Evolutionary conservation across 2,888 invertebrate genomes (phyloP).

Genomic region (Lamellibrachia columna): DNA sequence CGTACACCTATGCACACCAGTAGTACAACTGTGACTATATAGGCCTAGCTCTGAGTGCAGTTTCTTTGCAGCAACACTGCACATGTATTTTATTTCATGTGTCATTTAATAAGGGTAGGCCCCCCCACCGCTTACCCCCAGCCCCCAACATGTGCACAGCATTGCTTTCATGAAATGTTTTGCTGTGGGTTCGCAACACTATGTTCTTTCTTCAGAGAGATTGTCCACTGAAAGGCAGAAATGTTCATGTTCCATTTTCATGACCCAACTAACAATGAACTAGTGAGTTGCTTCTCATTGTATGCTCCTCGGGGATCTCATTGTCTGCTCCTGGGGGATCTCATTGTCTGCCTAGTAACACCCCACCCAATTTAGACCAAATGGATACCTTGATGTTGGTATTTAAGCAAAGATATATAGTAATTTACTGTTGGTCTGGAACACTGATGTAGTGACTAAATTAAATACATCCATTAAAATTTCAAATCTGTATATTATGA

Average conservation of each 20-base stretch:
- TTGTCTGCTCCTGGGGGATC: not conserved
- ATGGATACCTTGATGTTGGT: not conserved
- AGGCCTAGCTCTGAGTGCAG: no score
- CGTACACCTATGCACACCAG: no score
- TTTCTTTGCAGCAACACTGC: not conserved
- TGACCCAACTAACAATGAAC: not conserved
- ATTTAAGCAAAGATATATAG: no score
- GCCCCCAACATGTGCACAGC: not conserved
- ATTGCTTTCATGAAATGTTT: not conserved
- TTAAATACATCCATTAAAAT: not conserved
- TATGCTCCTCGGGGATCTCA: not conserved
- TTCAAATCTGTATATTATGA: not conserved
- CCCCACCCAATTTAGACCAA: not conserved
- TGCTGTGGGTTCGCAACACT: not conserved
- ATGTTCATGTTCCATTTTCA: not conserved
- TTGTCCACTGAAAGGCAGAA: not conserved
- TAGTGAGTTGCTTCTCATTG: not conserved
- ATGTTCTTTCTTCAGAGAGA: not conserved
- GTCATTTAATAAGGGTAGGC: not conserved
- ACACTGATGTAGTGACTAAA: not conserved
- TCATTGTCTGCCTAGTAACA: not conserved
- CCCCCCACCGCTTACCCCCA: not conserved
- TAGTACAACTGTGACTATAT: no score
- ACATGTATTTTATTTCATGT: not conserved
- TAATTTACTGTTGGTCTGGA: no score